A percentile compares a stretch with the other conserved stretches of the same genome.
Conservation (phyloP, 2,113 vertebrate genomes). For the Athene cunicularia region DNA sequence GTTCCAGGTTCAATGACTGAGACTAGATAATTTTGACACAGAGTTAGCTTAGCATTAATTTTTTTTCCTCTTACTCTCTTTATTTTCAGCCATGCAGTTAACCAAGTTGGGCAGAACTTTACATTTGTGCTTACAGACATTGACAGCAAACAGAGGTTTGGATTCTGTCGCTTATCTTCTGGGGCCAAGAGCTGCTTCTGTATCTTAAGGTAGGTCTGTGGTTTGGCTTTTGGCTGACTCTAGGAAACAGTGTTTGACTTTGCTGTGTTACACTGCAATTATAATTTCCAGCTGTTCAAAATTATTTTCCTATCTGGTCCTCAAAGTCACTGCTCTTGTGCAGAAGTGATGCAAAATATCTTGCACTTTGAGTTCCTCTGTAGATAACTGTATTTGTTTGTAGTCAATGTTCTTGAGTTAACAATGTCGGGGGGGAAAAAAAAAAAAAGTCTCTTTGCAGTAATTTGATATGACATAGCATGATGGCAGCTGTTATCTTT, state of each 20-base stretch:
- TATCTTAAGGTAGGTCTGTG: conserved; percentile 82
- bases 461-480: conserved; percentile 51
- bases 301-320: conserved; percentile 67
- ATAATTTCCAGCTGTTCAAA: conserved; percentile 72
- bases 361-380: conserved; percentile 65
- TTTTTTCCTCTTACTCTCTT: conserved; percentile 43
- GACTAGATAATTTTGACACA: conserved; percentile 55
- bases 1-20: conserved; percentile 70
- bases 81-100: conserved; percentile 83
- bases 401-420: conserved; percentile 48
- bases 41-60: conserved; percentile 48
- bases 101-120: conserved; percentile 95
- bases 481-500: conserved; percentile 72
- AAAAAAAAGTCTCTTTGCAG: background rate
- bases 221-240: conserved; percentile 21
- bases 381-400: conserved; percentile 75
- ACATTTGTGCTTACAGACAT: conserved; percentile 98
- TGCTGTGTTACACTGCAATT: conserved; percentile 43
- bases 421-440: background rate
- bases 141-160: conserved; percentile 98
- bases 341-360: conserved; percentile 59
- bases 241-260: conserved; percentile 35
- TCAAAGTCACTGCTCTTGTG: conserved; percentile 73
- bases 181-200: conserved; percentile 93
- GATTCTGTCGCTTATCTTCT: conserved; percentile 96